Evolutionary conservation across 2,113 vertebrate genomes (phyloP).

Genomic region (Erpornis zantholeuca): DNA sequence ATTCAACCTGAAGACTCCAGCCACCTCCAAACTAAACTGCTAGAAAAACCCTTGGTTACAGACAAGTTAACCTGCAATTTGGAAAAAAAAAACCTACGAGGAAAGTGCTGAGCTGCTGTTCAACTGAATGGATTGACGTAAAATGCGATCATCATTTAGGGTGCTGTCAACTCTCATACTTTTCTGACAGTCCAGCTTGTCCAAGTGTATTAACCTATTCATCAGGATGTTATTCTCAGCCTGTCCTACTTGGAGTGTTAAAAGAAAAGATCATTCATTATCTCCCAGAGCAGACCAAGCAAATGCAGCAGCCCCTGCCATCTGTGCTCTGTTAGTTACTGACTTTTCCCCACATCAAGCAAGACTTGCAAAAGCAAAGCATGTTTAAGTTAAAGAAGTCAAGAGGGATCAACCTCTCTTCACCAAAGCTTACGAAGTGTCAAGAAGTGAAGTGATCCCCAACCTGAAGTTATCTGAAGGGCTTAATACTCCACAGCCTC

Average conservation of each 20-base stretch:
- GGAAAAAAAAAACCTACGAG: not conserved
- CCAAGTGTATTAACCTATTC: not conserved
- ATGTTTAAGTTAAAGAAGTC: not conserved
- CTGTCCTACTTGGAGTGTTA: not conserved
- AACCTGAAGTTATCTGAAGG: not conserved
- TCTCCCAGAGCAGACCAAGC: not conserved
- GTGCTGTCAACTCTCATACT: not conserved
- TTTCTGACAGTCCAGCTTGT: not conserved
- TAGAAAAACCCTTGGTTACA: not conserved
- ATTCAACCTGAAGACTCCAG: not conserved
- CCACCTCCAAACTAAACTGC: not conserved
- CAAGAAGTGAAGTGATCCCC: not conserved
- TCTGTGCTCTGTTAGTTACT: not conserved
- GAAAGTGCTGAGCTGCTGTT: not conserved
- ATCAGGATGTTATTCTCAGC: not conserved
- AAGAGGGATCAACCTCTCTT: not conserved
- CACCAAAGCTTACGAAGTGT: not conserved
- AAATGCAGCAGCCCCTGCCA: not conserved
- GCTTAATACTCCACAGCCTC: not conserved
- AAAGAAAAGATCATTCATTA: not conserved
- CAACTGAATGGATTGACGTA: not conserved
- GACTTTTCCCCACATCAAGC: not conserved
- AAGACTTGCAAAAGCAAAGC: not conserved
- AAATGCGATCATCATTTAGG: not conserved
- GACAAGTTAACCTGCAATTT: not conserved